phyloP scores from a whole-genome alignment of 2,113 vertebrate genomes.

The Genyomyrus donnyi region DNA sequence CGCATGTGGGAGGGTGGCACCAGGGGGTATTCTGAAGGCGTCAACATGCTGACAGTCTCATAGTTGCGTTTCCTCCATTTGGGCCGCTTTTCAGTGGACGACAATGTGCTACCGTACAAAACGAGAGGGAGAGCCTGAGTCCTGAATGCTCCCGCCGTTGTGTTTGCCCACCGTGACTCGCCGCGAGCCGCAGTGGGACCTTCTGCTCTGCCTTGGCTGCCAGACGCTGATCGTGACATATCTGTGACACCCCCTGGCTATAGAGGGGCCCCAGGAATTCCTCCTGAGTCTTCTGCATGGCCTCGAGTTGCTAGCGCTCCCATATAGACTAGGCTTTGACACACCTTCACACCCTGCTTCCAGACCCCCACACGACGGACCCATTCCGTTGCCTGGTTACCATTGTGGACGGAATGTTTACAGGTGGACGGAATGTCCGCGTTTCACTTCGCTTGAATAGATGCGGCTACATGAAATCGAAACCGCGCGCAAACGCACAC shows the following conservation, averaged over 20 bases:
- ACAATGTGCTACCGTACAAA: background rate
- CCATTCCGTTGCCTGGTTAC: background rate
- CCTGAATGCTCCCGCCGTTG: background rate
- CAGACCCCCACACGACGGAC: background rate
- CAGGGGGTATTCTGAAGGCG: background rate
- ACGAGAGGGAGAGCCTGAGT: background rate
- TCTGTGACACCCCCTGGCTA: background rate
- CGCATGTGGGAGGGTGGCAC: constrained; percentile 34
- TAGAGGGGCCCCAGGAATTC: background rate
- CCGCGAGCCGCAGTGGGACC: background rate
- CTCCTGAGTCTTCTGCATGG: background rate
- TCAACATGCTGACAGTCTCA: background rate
- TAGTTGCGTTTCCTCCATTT: background rate
- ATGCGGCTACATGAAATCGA: background rate
- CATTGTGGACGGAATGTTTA: background rate
- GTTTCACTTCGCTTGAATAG: background rate
- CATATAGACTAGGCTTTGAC: background rate
- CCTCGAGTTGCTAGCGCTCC: background rate
- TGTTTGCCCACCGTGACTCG: background rate
- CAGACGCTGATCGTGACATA: background rate
- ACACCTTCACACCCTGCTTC: background rate
- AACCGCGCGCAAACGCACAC: background rate
- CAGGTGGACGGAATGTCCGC: background rate
- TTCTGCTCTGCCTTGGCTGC: background rate
- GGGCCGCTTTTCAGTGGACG: background rate